Evolutionary conservation across 2,888 invertebrate species (phyloP).

Genomic region (Hypomecis atomaria): DNA sequence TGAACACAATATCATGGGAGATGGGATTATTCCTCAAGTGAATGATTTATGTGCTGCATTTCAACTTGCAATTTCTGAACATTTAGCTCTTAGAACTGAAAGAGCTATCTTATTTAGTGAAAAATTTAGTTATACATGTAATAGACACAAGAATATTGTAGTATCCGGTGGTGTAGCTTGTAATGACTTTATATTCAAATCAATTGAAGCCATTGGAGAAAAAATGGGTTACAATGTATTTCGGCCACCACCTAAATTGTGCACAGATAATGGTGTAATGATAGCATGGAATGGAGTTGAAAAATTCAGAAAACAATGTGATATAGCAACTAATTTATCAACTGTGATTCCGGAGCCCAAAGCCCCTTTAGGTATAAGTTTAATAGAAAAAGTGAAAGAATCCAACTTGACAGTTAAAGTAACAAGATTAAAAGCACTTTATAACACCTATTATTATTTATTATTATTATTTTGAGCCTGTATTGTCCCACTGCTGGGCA

Average conservation of each 20-base stretch:
- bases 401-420: constrained; percentile 78
- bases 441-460: constrained; percentile 32
- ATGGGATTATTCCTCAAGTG: constrained; percentile 89
- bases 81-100: constrained; percentile 92
- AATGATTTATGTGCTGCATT: constrained; percentile 94
- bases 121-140: constrained; percentile 82
- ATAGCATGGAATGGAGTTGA: constrained; percentile 99
- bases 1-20: constrained; percentile 84
- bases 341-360: constrained; percentile 84
- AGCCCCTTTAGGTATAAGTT: constrained; percentile 86
- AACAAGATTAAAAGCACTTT: constrained; percentile 61
- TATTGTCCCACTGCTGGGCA: too few species aligned
- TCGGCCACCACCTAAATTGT: constrained; percentile 92
- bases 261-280: constrained; percentile 99
- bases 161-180: constrained; percentile 99
- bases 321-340: constrained; percentile 81
- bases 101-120: constrained; percentile 92
- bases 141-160: constrained; percentile 86
- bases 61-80: constrained; percentile 89
- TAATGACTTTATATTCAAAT: constrained; percentile 91
- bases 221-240: constrained; percentile 87
- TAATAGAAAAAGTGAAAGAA: constrained; percentile 82
- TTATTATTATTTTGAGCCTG: too few species aligned
- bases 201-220: constrained; percentile 87
- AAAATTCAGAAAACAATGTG: constrained; percentile 81